Conservation (phyloP, 2,888 invertebrate species). For the Teleogryllus oceanicus region DNA sequence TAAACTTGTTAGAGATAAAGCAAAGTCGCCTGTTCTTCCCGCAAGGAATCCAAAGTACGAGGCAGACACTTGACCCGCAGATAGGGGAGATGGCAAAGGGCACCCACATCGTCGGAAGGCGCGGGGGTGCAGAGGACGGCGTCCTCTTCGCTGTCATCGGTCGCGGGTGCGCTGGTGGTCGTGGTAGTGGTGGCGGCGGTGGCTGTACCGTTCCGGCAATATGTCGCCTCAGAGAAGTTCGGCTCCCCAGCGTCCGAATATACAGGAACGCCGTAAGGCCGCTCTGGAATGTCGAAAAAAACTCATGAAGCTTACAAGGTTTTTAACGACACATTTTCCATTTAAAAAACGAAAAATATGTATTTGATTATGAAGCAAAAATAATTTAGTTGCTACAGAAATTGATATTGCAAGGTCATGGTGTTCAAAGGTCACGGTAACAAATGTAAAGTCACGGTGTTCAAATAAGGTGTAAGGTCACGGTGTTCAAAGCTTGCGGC, state of each 20-base stretch:
- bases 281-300: not conserved
- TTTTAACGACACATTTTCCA: too few relatives aligned
- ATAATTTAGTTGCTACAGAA: too few relatives aligned
- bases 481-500: too few relatives aligned
- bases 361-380: too few relatives aligned
- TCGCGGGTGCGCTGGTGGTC: not conserved
- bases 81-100: not conserved
- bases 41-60: not conserved
- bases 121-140: not conserved
- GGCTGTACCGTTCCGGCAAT: not conserved
- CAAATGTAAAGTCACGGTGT: too few relatives aligned
- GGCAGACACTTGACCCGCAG: not conserved
- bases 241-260: not conserved
- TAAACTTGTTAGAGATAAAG: too few relatives aligned
- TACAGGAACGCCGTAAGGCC: not conserved
- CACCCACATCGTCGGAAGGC: not conserved
- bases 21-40: too few relatives aligned
- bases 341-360: too few relatives aligned
- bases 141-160: not conserved
- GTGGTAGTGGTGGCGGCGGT: not conserved
- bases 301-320: too few relatives aligned
- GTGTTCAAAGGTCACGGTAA: too few relatives aligned
- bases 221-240: not conserved
- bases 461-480: too few relatives aligned
- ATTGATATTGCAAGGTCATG: too few relatives aligned